Evolutionary conservation across 2,888 invertebrate species (phyloP).

Genomic region (Epinotia demarniana): DNA sequence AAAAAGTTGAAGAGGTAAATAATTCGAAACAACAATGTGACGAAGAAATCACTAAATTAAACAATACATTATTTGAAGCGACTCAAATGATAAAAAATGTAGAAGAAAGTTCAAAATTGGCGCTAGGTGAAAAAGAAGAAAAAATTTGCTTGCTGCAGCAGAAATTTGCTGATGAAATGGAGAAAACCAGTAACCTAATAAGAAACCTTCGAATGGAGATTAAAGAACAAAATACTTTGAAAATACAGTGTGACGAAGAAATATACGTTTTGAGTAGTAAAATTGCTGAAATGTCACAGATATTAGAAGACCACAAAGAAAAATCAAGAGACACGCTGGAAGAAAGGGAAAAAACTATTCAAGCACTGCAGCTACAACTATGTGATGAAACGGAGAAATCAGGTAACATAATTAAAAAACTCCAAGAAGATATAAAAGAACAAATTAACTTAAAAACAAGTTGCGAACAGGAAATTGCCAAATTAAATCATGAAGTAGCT

Average conservation of each 20-base stretch:
- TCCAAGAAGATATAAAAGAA: background rate
- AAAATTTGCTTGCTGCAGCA: constrained; percentile 71
- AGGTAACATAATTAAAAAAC: background rate
- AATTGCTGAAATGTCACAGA: constrained; percentile 71
- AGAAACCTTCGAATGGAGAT: background rate
- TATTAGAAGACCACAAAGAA: constrained; percentile 58
- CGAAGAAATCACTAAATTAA: constrained; percentile 3
- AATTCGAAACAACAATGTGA: constrained; percentile 1
- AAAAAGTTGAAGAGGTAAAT: background rate
- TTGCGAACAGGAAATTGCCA: constrained; percentile 63
- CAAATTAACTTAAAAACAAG: background rate
- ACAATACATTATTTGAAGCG: background rate
- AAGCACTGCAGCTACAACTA: background rate
- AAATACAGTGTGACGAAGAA: constrained; percentile 57
- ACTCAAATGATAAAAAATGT: background rate
- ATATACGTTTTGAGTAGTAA: constrained; percentile 65
- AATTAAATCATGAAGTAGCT: constrained; percentile 38
- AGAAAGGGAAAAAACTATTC: background rate
- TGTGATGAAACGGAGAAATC: background rate
- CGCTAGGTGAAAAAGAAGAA: constrained; percentile 47
- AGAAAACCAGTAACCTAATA: constrained; percentile 57
- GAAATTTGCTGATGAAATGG: constrained; percentile 67
- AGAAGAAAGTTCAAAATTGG: background rate
- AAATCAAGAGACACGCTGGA: background rate
- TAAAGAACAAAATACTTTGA: background rate